Conservation (phyloP, 2,797 vertebrate species). For the Liasis olivaceus region DNA sequence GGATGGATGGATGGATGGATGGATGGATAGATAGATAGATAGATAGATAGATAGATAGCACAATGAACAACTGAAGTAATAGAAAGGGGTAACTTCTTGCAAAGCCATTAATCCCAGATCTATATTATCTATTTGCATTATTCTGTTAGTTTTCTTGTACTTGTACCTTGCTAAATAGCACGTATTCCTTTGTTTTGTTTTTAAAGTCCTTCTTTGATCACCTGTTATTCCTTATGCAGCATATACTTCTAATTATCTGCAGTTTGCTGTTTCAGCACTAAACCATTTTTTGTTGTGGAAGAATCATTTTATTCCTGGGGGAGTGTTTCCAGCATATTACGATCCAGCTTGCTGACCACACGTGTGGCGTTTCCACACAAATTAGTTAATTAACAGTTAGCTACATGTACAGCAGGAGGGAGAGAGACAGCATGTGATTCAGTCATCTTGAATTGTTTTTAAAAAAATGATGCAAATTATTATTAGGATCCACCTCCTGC, state of each 20-base stretch:
- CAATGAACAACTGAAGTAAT: too few relatives aligned
- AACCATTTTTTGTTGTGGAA: background rate
- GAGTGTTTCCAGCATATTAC: background rate
- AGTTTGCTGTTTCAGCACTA: background rate
- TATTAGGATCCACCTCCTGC: background rate
- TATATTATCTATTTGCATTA: too few relatives aligned
- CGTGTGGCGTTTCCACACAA: background rate
- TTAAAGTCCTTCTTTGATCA: background rate
- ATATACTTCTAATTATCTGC: background rate
- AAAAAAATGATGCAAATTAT: background rate
- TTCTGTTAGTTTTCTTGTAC: background rate
- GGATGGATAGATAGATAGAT: background rate
- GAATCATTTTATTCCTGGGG: background rate
- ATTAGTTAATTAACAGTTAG: background rate
- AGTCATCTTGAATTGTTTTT: background rate
- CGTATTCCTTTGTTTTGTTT: background rate
- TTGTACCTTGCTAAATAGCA: background rate
- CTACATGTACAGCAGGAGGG: background rate
- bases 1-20: too few relatives aligned
- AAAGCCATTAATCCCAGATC: too few relatives aligned
- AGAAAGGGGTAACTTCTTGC: too few relatives aligned
- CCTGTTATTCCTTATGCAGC: background rate
- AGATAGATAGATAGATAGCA: background rate
- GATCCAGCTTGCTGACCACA: background rate
- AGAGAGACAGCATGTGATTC: background rate